Base-by-base conservation (phyloP, 2,888 invertebrate species). In the Ceramica pisi region DNA sequence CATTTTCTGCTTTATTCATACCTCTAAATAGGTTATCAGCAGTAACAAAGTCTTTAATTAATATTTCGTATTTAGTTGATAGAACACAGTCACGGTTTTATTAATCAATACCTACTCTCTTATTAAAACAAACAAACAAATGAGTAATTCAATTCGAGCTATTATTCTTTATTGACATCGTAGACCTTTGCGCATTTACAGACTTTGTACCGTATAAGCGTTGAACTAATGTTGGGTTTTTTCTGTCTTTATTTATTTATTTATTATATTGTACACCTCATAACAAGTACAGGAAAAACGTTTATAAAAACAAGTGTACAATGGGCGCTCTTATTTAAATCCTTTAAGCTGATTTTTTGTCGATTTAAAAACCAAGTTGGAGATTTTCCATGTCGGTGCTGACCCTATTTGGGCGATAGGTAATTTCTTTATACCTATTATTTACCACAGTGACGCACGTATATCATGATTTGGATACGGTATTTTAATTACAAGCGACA, bases 61-160 rank as follows among this genome's bases (percentile, higher is more conserved):
- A 44, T 35, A 56, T 50, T 44, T 23, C 23, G 41, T 55, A 14
- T 26, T 69, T 19, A 41, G 5, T 50, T 12, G 2, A 14, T 57
- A 31, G 6, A 21, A 50, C 14, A 56, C n/a, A n/a, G 64, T 26
- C 19, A 55, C 19, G 41, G 12, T 9, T 46, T 63, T 26, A 60
- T 50, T 50, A n/a, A 55, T 56, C 55, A 60, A 53, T 26, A 63
- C n/a, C n/a, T n/a, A n/a, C 53, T 59, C 16, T 59, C 7, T 21
- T 44, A 60, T 16, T 16, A 63, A 67, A 31, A n/a, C n/a, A n/a
- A 80, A 80, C 65, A 65, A 64, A 64, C 67, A 67, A 48, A 75
- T 51, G 56, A 65, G n/a, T 76, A 26, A 78, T 81, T 57, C 10
- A 57, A 64, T 53, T 65, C 51, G 50, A 57, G 41, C 46, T 16